Base-by-base conservation (phyloP, 2,113 vertebrate species). In the Anas platyrhynchos region DNA sequence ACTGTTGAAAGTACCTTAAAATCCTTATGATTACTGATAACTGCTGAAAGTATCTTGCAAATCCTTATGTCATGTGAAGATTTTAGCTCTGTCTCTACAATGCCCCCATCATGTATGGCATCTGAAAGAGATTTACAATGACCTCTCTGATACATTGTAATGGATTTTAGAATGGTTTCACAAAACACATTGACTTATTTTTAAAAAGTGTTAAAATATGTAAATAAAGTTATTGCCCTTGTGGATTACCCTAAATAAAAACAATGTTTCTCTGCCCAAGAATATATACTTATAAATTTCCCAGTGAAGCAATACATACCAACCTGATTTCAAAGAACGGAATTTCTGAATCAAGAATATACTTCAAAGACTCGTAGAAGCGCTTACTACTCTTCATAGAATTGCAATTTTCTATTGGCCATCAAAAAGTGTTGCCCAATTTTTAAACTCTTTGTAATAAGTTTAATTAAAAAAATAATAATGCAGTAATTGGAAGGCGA, bases 401-500 rank as follows among this genome's bases (percentile, higher is more conserved):
- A 13, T 76, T 83, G 27, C 36, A 27, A 15, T 93, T 96, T 90
- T 83, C 72, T 88, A 3, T 31, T 86, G 61, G 34, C 86, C 80
- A 82, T 72, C 80, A 69, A 29, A 62, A 80, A 81, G 27, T 63
- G 48, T 58, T 72, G 50, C 20, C 15, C 23, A 56, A 44, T 67
- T 91, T 76, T 83, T 84, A 61, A 90, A 86, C 32, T 94, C 72
- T 75, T 84, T 79, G 86, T 83, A 83, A 61, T 29, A 78, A 75
- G 46, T 86, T 94, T 80, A 58, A 93, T 83, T 86, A 0, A 0
- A 76, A 88, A 56, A 76, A 73, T 48, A 79, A 38, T 15, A 85
- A 61, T 8, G 65, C 86, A 88, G 68, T 34, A 61, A 90, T n/a
- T 61, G n/a, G 76, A 90, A 88, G 66, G 43, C 65, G 78, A 94